Evolutionary conservation across 2,888 invertebrate genomes (phyloP).

Genomic region (Smittia sp.): DNA sequence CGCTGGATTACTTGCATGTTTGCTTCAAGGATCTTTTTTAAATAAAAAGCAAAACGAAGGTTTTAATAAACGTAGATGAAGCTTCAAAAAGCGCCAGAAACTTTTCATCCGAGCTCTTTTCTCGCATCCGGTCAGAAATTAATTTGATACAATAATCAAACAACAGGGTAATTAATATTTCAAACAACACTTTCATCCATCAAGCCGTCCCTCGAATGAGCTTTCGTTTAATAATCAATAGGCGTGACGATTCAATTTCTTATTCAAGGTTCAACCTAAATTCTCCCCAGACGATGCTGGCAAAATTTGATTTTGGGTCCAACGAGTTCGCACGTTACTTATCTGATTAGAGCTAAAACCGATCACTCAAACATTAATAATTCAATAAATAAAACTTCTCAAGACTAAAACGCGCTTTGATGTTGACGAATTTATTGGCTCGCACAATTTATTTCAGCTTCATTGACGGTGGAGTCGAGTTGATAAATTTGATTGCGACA

Average conservation of each 20-base stretch:
- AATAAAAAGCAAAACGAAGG: not conserved
- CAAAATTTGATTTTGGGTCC: not conserved
- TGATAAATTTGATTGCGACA: too few species aligned
- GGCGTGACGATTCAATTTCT: not conserved
- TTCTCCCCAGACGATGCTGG: not conserved
- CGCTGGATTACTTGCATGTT: not conserved
- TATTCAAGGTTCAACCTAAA: not conserved
- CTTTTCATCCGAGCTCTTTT: not conserved
- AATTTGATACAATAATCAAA: slow-evolving; percentile 16
- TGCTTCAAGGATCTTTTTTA: not conserved
- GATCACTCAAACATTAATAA: too few species aligned
- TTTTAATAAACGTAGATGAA: not conserved
- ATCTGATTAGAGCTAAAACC: not conserved
- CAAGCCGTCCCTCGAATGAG: slow-evolving; percentile 11
- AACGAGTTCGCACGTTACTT: not conserved
- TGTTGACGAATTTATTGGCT: too few species aligned
- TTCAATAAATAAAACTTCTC: not conserved
- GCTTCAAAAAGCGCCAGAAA: not conserved
- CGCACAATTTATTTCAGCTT: too few species aligned
- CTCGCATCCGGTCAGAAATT: not conserved
- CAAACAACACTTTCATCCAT: slow-evolving; percentile 23
- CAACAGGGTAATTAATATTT: slow-evolving; percentile 9
- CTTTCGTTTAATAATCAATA: not conserved
- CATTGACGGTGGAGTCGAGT: too few species aligned
- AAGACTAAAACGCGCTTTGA: not conserved